These are phyloP conservation scores for Ceratina japonica DNA, from an alignment of 1,140 invertebrate species.

Conservation along the genomic window DNA sequence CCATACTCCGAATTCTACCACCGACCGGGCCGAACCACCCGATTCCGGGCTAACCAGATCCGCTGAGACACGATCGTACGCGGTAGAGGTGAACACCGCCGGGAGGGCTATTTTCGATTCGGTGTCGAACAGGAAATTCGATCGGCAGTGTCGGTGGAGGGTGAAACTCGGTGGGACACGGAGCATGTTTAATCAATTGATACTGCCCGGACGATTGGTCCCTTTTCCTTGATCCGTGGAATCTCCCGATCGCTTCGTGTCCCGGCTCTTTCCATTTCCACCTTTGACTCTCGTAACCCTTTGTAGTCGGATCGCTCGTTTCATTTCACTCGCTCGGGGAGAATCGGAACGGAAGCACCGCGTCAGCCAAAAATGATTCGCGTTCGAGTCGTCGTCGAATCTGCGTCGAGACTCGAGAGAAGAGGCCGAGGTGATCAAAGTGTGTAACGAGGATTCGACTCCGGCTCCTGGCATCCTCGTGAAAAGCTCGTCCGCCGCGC, in stretches of 20 bases:
- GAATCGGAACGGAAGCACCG: too few species aligned
- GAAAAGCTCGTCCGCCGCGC: constrained; percentile 22
- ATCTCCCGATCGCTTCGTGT: too few species aligned
- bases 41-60: constrained; percentile 40
- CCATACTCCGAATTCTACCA: constrained; percentile 15
- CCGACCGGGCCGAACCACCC: constrained; percentile 15
- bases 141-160: background rate
- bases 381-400: too few species aligned
- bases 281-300: background rate
- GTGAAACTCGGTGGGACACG: background rate
- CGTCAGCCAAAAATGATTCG: too few species aligned
- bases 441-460: background rate
- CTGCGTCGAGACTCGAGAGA: too few species aligned
- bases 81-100: constrained; percentile 2
- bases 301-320: background rate
- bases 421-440: constrained; percentile 2
- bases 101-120: constrained; percentile 38
- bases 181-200: constrained; percentile 43
- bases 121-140: constrained; percentile 44
- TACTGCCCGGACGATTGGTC: constrained; percentile 20
- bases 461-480: background rate
- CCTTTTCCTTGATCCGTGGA: constrained; percentile 4
- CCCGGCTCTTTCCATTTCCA: background rate
- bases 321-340: background rate
- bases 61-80: constrained; percentile 25